These are phyloP conservation scores for Felis catus DNA, from an alignment of 2,113 vertebrate species.

Conservation along the genomic window DNA sequence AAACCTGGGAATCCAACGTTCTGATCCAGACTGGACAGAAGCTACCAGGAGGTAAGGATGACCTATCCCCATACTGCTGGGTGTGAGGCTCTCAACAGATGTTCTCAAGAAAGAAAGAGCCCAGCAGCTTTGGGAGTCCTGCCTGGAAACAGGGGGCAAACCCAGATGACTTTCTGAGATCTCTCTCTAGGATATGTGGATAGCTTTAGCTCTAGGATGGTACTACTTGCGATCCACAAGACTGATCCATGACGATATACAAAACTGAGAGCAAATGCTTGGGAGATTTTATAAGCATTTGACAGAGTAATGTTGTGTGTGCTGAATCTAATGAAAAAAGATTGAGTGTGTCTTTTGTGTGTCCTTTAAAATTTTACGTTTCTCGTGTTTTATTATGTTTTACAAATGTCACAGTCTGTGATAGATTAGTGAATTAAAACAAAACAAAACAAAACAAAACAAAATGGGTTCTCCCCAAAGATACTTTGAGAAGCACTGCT, in stretches of 20 bases:
- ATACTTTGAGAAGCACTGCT: not conserved
- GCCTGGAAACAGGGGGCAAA: not conserved
- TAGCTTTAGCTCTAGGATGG: not conserved
- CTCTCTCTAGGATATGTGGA: not conserved
- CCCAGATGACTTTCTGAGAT: not conserved
- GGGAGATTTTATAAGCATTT: not conserved
- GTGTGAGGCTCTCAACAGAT: not conserved
- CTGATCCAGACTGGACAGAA: not conserved
- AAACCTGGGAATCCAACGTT: not conserved
- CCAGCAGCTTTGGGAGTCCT: not conserved
- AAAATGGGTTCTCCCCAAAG: not conserved
- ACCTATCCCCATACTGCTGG: too few relatives aligned
- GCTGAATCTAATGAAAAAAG: not conserved
- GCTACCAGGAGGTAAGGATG: not conserved
- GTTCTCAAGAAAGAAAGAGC: not conserved
- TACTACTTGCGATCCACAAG: not conserved
- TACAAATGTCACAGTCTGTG: not conserved
- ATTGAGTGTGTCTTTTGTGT: not conserved
- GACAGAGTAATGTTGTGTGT: not conserved
- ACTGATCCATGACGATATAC: not conserved
- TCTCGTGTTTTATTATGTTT: conserved; percentile 7
- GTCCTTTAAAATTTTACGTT: not conserved
- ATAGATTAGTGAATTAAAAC: not conserved
- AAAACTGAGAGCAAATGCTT: not conserved
- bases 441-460: conserved; percentile 21